These are phyloP conservation scores for Trichomycterus rosablanca DNA, from an alignment of 2,113 vertebrate species.

Conservation along the genomic window DNA sequence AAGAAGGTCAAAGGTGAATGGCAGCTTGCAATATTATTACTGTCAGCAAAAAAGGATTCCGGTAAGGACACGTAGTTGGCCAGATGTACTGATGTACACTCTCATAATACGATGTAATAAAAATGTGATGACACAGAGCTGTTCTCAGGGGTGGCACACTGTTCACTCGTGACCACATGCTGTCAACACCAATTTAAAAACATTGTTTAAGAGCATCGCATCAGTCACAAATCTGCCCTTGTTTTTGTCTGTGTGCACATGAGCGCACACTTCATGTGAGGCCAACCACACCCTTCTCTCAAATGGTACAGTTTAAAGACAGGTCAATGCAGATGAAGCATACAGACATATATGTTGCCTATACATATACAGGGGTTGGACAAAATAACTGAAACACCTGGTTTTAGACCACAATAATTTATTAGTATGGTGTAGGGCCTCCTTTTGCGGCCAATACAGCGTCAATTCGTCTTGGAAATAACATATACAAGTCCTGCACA, in stretches of 20 bases:
- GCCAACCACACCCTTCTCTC: neutral
- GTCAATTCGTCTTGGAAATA: too few species aligned
- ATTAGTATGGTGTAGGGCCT: too few species aligned
- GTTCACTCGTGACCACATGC: constrained; percentile 9
- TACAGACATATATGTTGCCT: constrained; percentile 12
- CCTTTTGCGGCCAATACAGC: too few species aligned
- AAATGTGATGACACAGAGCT: constrained; percentile 27
- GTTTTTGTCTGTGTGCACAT: neutral
- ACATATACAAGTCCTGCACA: too few species aligned
- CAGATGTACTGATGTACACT: neutral
- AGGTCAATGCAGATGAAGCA: constrained; percentile 2
- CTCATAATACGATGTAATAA: constrained; percentile 21
- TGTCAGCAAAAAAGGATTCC: neutral
- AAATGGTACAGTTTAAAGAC: constrained; percentile 7
- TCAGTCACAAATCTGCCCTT: neutral
- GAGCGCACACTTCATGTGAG: neutral
- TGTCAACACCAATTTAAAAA: constrained; percentile 7
- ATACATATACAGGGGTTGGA: too few species aligned
- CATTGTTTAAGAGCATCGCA: neutral
- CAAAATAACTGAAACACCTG: too few species aligned
- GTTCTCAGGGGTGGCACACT: neutral
- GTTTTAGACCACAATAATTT: too few species aligned
- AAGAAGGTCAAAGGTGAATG: neutral
- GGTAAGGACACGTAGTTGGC: neutral
- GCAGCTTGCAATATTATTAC: too few species aligned